These are phyloP conservation scores for Empis livida DNA, from an alignment of 2,888 invertebrate genomes.

Conservation along the genomic window DNA sequence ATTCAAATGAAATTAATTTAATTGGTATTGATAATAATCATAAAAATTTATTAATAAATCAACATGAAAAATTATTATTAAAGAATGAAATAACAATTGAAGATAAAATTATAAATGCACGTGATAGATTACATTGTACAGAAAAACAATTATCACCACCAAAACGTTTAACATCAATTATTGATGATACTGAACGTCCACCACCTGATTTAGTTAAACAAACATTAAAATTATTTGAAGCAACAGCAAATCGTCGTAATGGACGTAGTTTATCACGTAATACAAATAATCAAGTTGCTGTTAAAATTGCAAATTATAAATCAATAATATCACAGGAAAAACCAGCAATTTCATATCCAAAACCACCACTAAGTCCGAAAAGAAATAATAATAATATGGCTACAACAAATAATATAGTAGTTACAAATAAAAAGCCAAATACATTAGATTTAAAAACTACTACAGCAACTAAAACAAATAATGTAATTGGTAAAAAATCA, in stretches of 20 bases:
- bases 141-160: slow-evolving; percentile 28
- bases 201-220: slow-evolving; percentile 82
- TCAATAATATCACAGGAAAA: slow-evolving; percentile 47
- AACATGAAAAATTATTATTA: not conserved
- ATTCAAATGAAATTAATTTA: not conserved
- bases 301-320: slow-evolving; percentile 49
- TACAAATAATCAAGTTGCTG: slow-evolving; percentile 43
- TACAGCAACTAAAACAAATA: slow-evolving; percentile 1
- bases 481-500: slow-evolving; percentile 9
- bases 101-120: slow-evolving; percentile 34
- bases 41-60: not conserved
- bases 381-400: slow-evolving; percentile 9
- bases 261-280: slow-evolving; percentile 36
- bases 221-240: slow-evolving; percentile 73
- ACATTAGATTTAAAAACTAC: slow-evolving; percentile 14
- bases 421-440: slow-evolving; percentile 15
- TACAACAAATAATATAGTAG: slow-evolving; percentile 13
- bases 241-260: slow-evolving; percentile 41
- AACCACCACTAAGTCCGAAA: slow-evolving; percentile 32
- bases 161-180: slow-evolving; percentile 48
- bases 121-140: slow-evolving; percentile 35
- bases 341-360: slow-evolving; percentile 40
- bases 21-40: not conserved
- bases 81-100: slow-evolving; percentile 29
- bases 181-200: slow-evolving; percentile 66